A percentile compares a stretch with the other conserved stretches of the same genome.
Conservation (phyloP, 2,888 invertebrate species). For the Camponotus fellah region DNA sequence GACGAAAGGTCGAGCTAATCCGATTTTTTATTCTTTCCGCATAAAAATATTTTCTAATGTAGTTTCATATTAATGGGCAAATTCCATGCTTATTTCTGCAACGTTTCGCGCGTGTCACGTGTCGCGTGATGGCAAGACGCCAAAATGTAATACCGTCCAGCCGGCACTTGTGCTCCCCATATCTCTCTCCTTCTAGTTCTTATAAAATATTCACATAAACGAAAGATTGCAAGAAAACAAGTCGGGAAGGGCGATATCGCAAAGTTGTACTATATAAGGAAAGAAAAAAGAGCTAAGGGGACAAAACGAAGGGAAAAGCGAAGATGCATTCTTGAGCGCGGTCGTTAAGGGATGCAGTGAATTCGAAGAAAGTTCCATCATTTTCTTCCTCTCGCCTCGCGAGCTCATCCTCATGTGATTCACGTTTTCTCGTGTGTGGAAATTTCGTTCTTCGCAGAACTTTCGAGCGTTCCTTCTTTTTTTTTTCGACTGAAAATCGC, state of each 20-base stretch:
- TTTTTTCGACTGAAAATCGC: constrained; percentile 39
- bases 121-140: constrained; percentile 12
- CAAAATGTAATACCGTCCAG: constrained; percentile 40
- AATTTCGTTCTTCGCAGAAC: constrained; percentile 57
- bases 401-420: constrained; percentile 37
- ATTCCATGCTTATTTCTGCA: constrained; percentile 2
- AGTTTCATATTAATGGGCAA: background rate
- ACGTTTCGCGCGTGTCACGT: constrained; percentile 13
- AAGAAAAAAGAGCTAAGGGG: constrained; percentile 15
- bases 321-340: constrained; percentile 57
- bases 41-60: background rate
- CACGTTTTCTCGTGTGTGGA: constrained; percentile 45
- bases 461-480: constrained; percentile 52
- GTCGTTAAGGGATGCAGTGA: constrained; percentile 70
- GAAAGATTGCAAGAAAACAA: constrained; percentile 30
- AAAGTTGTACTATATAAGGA: constrained; percentile 60
- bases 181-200: background rate
- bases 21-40: background rate
- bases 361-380: constrained; percentile 71
- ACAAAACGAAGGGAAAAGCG: background rate
- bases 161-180: constrained; percentile 7
- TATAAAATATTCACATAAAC: constrained; percentile 49
- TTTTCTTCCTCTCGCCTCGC: constrained; percentile 33
- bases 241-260: background rate
- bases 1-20: background rate